Evolutionary conservation across 2,113 vertebrate genomes (phyloP).

Genomic region (Toxotes jaculatrix): DNA sequence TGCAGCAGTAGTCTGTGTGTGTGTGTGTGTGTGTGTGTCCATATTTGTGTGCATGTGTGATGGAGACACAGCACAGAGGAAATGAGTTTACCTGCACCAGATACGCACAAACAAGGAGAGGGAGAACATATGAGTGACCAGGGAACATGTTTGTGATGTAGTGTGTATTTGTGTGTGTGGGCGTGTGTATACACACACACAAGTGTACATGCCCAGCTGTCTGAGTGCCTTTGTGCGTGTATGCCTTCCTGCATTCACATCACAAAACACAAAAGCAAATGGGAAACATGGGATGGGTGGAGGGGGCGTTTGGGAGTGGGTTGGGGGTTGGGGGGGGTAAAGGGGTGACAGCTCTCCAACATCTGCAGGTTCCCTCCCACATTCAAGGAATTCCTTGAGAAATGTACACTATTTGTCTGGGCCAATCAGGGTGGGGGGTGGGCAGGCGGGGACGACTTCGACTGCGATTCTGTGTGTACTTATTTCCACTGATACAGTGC

Average conservation of each 20-base stretch:
- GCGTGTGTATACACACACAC: background rate
- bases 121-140: background rate
- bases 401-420: slow-evolving; percentile 52
- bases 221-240: background rate
- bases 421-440: background rate
- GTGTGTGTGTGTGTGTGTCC: background rate
- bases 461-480: slow-evolving; percentile 52
- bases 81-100: background rate
- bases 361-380: slow-evolving; percentile 74
- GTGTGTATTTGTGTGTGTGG: slow-evolving; percentile 1
- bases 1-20: background rate
- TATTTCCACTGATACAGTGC: slow-evolving; percentile 37
- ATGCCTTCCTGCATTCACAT: slow-evolving; percentile 34
- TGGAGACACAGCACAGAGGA: background rate
- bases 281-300: slow-evolving; percentile 35
- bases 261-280: slow-evolving; percentile 35
- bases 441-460: background rate
- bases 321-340: background rate
- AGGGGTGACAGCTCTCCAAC: slow-evolving; percentile 36
- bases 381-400: slow-evolving; percentile 71
- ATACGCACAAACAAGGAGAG: slow-evolving; percentile 1
- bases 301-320: slow-evolving; percentile 28
- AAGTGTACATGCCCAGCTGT: slow-evolving; percentile 26
- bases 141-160: background rate
- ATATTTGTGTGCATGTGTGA: background rate